A percentile compares a stretch with the other conserved stretches of the same genome.
Evolutionary conservation across 2,113 vertebrate genomes (phyloP).

Genomic region (Gobio gobio): DNA sequence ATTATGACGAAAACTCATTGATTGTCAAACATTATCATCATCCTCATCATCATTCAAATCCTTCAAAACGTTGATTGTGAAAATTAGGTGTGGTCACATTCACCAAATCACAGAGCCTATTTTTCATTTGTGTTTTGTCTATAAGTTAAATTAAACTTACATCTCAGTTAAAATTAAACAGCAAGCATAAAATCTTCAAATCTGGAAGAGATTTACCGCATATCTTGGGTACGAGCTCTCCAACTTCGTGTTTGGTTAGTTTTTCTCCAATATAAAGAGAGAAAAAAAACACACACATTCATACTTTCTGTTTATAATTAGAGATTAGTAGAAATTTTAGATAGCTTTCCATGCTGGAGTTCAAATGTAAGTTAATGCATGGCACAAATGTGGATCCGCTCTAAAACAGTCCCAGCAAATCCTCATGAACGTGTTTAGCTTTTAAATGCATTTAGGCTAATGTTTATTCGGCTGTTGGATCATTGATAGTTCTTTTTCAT

Average conservation of each 20-base stretch:
- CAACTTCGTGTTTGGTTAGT: background rate
- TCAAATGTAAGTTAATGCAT: conserved; percentile 11
- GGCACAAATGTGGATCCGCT: conserved; percentile 12
- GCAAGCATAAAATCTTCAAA: background rate
- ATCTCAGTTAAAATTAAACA: background rate
- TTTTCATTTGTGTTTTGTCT: background rate
- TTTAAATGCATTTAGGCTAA: background rate
- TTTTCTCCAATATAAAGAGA: conserved; percentile 7
- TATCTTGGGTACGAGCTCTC: background rate
- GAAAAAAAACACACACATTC: conserved; percentile 18
- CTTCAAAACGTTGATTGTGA: background rate
- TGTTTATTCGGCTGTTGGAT: background rate
- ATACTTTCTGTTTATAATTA: conserved; percentile 22
- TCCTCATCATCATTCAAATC: too few relatives aligned
- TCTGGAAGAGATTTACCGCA: background rate
- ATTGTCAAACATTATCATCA: too few relatives aligned
- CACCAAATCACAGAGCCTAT: background rate
- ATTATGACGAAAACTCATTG: background rate
- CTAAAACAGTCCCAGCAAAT: background rate
- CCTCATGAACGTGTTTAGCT: background rate
- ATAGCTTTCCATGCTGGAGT: conserved; percentile 3
- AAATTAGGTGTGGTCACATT: background rate
- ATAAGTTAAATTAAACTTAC: background rate
- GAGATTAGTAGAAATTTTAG: background rate
- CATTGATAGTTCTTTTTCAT: conserved; percentile 24